Percentiles rank a stretch among this genome's conserved stretches.
These are phyloP conservation scores for Brachypalpus laphriformis DNA, from an alignment of 2,888 invertebrate species.

Conservation along the genomic window DNA sequence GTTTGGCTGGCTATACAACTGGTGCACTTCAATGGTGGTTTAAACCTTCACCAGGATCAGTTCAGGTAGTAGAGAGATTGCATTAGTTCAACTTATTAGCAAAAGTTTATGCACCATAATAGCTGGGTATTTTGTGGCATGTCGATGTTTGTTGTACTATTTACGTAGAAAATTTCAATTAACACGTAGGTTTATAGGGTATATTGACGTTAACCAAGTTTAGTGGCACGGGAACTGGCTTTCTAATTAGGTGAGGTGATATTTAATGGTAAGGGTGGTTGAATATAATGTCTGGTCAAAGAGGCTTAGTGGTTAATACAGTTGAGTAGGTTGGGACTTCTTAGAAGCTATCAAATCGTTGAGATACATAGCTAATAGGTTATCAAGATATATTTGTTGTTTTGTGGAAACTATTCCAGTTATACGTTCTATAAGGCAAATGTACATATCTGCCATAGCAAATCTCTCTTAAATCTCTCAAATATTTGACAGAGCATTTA, in stretches of 20 bases:
- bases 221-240: background rate
- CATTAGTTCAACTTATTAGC: slow-evolving; percentile 4
- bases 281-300: too few relatives aligned
- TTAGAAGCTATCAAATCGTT: too few relatives aligned
- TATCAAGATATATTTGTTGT: too few relatives aligned
- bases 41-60: background rate
- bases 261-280: background rate
- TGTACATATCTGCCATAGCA: too few relatives aligned
- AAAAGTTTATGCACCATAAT: slow-evolving; percentile 8
- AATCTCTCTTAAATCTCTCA: too few relatives aligned
- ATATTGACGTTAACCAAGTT: background rate
- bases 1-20: background rate
- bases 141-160: background rate
- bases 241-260: background rate
- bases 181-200: background rate
- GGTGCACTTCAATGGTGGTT: background rate
- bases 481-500: too few relatives aligned
- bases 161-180: background rate
- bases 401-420: too few relatives aligned
- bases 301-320: too few relatives aligned
- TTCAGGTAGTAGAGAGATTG: background rate
- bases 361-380: too few relatives aligned
- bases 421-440: too few relatives aligned
- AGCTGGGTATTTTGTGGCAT: slow-evolving; percentile 4
- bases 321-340: too few relatives aligned